These are phyloP conservation scores for Cydia splendana DNA, from an alignment of 1,140 invertebrate species.

Conservation along the genomic window DNA sequence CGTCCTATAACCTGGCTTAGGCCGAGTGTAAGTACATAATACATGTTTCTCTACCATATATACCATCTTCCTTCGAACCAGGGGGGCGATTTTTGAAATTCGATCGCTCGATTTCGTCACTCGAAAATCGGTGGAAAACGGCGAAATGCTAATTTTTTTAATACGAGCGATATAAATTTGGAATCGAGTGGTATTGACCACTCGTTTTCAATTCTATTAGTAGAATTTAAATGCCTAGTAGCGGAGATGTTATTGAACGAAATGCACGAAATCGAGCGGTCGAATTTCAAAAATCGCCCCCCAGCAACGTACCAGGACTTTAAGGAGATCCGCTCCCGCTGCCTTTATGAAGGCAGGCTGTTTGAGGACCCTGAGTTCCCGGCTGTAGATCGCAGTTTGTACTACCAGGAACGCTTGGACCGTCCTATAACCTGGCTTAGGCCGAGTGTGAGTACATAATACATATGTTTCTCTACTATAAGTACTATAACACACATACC, in stretches of 20 bases:
- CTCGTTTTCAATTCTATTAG: too few relatives aligned
- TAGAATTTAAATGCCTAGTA: too few relatives aligned
- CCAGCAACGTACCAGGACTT: constrained; percentile 71
- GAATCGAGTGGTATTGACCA: too few relatives aligned
- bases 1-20: constrained; percentile 91
- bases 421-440: constrained; percentile 91
- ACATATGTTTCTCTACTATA: background rate
- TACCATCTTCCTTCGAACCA: too few relatives aligned
- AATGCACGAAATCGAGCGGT: too few relatives aligned
- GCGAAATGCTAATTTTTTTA: too few relatives aligned
- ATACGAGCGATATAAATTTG: too few relatives aligned
- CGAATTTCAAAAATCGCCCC: too few relatives aligned
- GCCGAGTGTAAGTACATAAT: constrained; percentile 82
- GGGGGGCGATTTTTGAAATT: too few relatives aligned
- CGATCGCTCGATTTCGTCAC: too few relatives aligned
- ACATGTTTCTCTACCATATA: background rate
- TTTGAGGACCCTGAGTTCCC: constrained; percentile 96
- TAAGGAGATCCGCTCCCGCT: constrained; percentile 82
- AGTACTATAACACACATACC: background rate
- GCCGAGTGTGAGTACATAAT: constrained; percentile 82
- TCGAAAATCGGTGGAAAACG: too few relatives aligned
- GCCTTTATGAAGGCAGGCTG: constrained; percentile 84
- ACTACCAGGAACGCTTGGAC: constrained; percentile 87
- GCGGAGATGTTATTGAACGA: too few relatives aligned
- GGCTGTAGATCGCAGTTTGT: constrained; percentile 88